These are phyloP conservation scores for Lycia hirtaria DNA, from an alignment of 2,888 invertebrate species.

Conservation along the genomic window DNA sequence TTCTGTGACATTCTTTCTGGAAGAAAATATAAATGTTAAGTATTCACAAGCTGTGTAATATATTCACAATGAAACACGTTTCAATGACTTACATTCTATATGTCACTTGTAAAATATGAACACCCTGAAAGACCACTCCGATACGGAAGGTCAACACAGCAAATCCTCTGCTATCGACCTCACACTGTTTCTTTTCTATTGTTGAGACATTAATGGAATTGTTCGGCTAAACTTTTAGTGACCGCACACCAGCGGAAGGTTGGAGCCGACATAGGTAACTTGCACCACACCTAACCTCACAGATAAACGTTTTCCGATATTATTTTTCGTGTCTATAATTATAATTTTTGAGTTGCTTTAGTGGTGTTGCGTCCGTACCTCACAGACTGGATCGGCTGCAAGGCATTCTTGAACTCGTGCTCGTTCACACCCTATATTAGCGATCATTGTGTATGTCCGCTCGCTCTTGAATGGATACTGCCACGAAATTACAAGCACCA, in stretches of 20 bases:
- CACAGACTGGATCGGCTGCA: conserved; percentile 84
- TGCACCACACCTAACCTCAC: conserved; percentile 85
- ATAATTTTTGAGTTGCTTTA: conserved; percentile 85
- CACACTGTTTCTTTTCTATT: conserved; percentile 69
- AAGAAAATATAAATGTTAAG: conserved; percentile 58
- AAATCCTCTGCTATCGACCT: conserved; percentile 55
- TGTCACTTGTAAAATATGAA: conserved; percentile 61
- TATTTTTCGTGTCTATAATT: conserved; percentile 84
- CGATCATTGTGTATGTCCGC: conserved; percentile 84
- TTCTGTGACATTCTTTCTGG: conserved; percentile 86
- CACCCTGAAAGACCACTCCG: conserved; percentile 57
- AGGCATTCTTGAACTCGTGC: conserved; percentile 83
- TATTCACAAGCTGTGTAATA: conserved; percentile 62
- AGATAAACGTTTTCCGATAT: conserved; percentile 82
- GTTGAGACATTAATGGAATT: conserved; percentile 80
- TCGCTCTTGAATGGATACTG: conserved; percentile 78
- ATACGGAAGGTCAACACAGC: conserved; percentile 65
- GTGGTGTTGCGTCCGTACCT: conserved; percentile 85
- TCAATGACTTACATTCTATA: conserved; percentile 51
- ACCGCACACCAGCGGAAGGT: conserved; percentile 90
- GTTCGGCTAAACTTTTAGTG: conserved; percentile 87
- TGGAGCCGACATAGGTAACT: conserved; percentile 90
- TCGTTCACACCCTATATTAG: conserved; percentile 81
- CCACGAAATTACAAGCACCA: conserved; percentile 76
- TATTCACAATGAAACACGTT: conserved; percentile 64